Evolutionary conservation across 2,888 invertebrate species (phyloP), one percentile per base, ranked within the genome.

Genomic region (Drosophila flavopinicola): DNA sequence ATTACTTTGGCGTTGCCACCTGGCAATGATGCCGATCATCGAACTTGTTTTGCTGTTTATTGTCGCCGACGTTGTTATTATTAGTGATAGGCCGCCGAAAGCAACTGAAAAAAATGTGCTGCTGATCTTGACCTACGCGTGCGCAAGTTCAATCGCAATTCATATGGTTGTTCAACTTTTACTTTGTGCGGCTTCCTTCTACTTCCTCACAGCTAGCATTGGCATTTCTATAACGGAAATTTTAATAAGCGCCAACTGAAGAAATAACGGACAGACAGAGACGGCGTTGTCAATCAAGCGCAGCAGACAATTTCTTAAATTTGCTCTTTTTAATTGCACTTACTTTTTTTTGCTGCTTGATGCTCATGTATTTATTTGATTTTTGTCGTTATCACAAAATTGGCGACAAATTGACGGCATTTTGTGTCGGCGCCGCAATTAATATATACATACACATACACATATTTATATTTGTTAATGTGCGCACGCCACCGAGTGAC

Each of bases 51-150:
- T 66, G 42, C 9, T 47, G 33, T 39, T 38, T 49, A 35, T 60
- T 70, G 52, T 32, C 35, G 47, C n/a, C 51, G 45, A 29, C 39
- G 11, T 25, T 17, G 23, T 35, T 58, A 24, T 30, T 39, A 49
- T 63, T 74, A 54, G 52, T 32, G 63, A 67, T 73, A 49, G 57
- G 6, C 52, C 27, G 17, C 32, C 15, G 15, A 54, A 47, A 52
- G 11, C 37, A 63, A 45, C 30, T 33, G 6, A 15, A 58, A 23
- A 49, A 49, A 54, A 15, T n/a, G 29, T 48, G 59, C 38, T 54
- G 74, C 41, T 78, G 88, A 88, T 87, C 86, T 88, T 87, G 86
- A 87, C 86, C 86, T 87, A 87, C 70, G 82, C 68, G 73, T 61
- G 60, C 47, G 41, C 68, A 71, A 78, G 75, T 75, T 77, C 78